These are phyloP conservation scores for Rhinogobio ventralis DNA, from an alignment of 2,797 vertebrate genomes.

Conservation along the genomic window DNA sequence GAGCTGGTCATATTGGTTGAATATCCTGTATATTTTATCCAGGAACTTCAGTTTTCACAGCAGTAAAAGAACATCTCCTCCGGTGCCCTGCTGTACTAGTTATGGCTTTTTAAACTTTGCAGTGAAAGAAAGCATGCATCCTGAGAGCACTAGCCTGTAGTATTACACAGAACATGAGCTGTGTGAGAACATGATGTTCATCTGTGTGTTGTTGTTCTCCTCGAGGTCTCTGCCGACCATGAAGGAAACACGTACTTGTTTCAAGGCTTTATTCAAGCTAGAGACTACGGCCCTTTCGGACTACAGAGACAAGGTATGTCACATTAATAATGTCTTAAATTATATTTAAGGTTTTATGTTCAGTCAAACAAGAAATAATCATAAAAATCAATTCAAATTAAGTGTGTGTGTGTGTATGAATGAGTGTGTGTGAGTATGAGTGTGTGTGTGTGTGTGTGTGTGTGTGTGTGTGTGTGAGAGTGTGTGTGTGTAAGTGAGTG, in stretches of 20 bases:
- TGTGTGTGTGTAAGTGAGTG: too few relatives aligned
- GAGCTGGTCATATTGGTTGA: neutral
- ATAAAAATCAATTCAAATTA: neutral
- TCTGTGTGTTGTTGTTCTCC: constrained; percentile 28
- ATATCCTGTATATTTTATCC: neutral
- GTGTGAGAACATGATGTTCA: constrained; percentile 14
- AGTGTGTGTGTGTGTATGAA: neutral
- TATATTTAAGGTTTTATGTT: neutral
- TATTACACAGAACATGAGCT: neutral
- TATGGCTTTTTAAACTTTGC: neutral
- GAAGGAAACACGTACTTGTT: constrained; percentile 94
- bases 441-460: neutral
- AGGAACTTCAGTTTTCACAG: neutral
- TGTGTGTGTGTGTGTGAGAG: neutral
- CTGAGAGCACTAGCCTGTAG: neutral
- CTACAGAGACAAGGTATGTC: constrained; percentile 90
- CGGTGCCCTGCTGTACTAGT: neutral
- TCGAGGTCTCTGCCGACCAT: constrained; percentile 92
- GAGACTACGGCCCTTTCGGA: constrained; percentile 96
- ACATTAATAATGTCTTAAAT: neutral
- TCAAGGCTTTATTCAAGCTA: constrained; percentile 95
- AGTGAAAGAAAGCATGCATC: neutral
- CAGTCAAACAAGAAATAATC: neutral
- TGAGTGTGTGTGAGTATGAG: neutral
- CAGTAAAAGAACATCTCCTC: neutral